phyloP scores from a whole-genome alignment of 2,113 vertebrate species.

The Sphyrna mokarran region DNA sequence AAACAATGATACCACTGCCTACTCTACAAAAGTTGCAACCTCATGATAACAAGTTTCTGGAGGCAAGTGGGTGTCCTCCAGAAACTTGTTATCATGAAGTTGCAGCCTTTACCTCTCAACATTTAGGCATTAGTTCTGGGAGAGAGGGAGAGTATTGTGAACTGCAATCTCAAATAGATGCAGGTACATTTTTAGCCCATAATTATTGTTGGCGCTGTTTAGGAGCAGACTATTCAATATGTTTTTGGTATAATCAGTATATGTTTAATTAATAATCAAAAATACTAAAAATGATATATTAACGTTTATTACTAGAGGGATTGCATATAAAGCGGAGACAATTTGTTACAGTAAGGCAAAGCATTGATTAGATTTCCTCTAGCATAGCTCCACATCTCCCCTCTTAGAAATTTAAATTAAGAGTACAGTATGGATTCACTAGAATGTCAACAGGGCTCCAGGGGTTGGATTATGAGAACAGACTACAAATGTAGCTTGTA shows the following conservation, averaged over 20 bases:
- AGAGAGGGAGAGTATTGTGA: too few species aligned
- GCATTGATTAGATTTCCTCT: neutral
- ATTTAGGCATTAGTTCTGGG: too few species aligned
- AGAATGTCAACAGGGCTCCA: neutral
- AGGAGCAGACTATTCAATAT: neutral
- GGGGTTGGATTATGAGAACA: neutral
- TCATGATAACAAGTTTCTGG: too few species aligned
- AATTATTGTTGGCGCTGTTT: neutral
- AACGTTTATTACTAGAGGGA: neutral
- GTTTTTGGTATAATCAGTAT: neutral
- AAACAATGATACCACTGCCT: too few species aligned
- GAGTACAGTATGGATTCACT: neutral
- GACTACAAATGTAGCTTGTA: neutral
- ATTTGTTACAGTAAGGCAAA: neutral
- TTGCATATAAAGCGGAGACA: neutral
- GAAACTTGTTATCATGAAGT: too few species aligned
- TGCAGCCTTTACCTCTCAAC: too few species aligned
- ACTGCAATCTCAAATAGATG: too few species aligned
- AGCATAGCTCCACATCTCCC: neutral
- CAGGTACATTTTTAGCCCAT: too few species aligned
- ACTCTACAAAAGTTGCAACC: too few species aligned
- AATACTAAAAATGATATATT: neutral
- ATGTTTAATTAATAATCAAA: neutral
- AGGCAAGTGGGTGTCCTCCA: too few species aligned
- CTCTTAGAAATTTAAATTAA: neutral